Conservation (phyloP, 2,113 vertebrate species). For the Halichoerus grypus region DNA sequence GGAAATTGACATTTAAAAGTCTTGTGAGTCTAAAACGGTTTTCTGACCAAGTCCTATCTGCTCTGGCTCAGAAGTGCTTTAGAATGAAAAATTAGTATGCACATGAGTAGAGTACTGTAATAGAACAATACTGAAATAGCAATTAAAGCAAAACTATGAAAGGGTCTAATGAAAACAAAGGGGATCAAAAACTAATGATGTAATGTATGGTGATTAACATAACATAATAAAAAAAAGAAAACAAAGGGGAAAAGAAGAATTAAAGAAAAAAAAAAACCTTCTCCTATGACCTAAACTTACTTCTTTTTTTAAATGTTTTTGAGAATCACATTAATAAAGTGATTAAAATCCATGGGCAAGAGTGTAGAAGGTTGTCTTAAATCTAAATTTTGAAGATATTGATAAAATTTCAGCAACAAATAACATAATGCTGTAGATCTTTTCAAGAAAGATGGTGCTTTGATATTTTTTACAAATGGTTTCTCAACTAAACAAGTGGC, state of each 20-base stretch:
- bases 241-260: not conserved
- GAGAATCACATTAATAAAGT: not conserved
- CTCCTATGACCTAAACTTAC: not conserved
- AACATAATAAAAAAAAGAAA: not conserved
- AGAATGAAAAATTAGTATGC: not conserved
- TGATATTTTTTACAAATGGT: not conserved
- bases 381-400: not conserved
- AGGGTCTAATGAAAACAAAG: not conserved
- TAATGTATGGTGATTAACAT: too few relatives aligned
- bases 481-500: slow-evolving; percentile 12
- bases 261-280: not conserved
- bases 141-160: not conserved
- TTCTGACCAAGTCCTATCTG: not conserved
- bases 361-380: not conserved
- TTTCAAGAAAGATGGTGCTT: not conserved
- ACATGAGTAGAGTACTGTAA: not conserved
- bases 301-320: not conserved
- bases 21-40: not conserved
- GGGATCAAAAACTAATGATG: too few relatives aligned
- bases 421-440: not conserved
- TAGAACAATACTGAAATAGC: not conserved
- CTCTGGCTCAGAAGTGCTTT: not conserved
- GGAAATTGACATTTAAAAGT: not conserved
- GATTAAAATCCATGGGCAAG: not conserved
- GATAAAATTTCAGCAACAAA: slow-evolving; percentile 9